Base-by-base conservation (phyloP, 92 coral and sea anemone species). In the Parazoanthus swiftii region DNA sequence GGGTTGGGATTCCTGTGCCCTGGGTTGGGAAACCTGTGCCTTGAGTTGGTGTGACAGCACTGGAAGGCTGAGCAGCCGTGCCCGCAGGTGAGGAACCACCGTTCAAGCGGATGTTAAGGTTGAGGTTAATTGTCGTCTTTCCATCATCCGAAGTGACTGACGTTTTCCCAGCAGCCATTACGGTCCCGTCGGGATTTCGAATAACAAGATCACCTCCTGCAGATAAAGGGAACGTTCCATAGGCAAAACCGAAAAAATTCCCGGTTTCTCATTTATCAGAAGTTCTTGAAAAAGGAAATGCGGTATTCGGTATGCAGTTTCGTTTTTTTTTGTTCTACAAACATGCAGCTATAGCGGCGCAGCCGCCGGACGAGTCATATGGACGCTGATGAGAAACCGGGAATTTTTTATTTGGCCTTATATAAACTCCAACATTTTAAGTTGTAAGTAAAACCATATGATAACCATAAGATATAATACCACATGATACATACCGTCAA, bases 61-160 rank as follows among this genome's bases (percentile, higher is more conserved):
- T 8, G 5, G 70, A 63, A 63, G 70, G 70, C 70, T 63, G 70
- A 23, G 70, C 26, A 18, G 70, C 26, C 51, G 51, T 7, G 25
- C 70, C 70, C 16, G 70, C 70, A 63, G 70, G 70, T 63, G 70
- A 63, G 3, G 70, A 7, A 7, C n/a, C 26, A 6, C 70, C 86
- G 20, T 65, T 66, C 35, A 81, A 43, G 54, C 21, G 44, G 50
- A 81, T 81, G 29, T 81, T 39, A 63, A 81, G 75, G 35, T 81
- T 81, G 29, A 81, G 33, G 54, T 65, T 81, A 68, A 81, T 20
- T 11, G 54, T 81, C 20, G 50, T 39, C 15, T 65, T 65, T 42
- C 86, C 86, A 18, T 81, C 75, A 20, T 66, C 21, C 7, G 86
- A 81, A 18, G 76, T 21, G 14, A 81, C 86, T 13, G 86, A 38